A percentile compares a stretch with the other conserved stretches of the same genome.
These are phyloP conservation scores for Triplophysa bombifrons DNA, from an alignment of 2,797 vertebrate genomes.

Conservation along the genomic window DNA sequence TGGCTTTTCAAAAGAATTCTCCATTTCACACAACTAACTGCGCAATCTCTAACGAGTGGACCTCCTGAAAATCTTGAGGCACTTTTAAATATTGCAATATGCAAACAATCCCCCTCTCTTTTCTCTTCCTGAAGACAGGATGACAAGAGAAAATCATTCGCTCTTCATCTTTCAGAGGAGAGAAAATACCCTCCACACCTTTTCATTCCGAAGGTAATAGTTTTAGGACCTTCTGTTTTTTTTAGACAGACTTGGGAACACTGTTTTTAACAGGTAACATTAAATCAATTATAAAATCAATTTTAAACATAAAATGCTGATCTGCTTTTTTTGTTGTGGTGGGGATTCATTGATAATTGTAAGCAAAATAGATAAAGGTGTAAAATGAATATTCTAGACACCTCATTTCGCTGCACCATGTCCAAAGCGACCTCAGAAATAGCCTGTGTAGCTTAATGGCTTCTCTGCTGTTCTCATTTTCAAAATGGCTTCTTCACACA, in stretches of 20 bases:
- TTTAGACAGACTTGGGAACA: neutral
- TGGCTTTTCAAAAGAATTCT: slow-evolving; percentile 61
- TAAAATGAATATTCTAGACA: slow-evolving; percentile 63
- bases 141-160: slow-evolving; percentile 71
- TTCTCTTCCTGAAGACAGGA: slow-evolving; percentile 79
- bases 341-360: neutral
- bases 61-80: slow-evolving; percentile 75
- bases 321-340: neutral
- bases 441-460: slow-evolving; percentile 69
- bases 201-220: slow-evolving; percentile 28
- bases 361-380: slow-evolving; percentile 1
- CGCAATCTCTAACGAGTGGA: slow-evolving; percentile 70
- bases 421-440: slow-evolving; percentile 65
- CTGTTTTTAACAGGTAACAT: slow-evolving; percentile 13
- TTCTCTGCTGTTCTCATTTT: slow-evolving; percentile 73
- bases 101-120: slow-evolving; percentile 73
- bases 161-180: slow-evolving; percentile 48
- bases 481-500: slow-evolving; percentile 84
- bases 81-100: slow-evolving; percentile 81
- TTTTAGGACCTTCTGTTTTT: slow-evolving; percentile 12
- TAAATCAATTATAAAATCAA: neutral
- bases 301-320: neutral
- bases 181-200: slow-evolving; percentile 28
- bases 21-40: slow-evolving; percentile 63
- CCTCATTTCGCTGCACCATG: slow-evolving; percentile 65